Conservation (phyloP, 2,888 invertebrate species). For the Listrodromus nycthemerus region DNA sequence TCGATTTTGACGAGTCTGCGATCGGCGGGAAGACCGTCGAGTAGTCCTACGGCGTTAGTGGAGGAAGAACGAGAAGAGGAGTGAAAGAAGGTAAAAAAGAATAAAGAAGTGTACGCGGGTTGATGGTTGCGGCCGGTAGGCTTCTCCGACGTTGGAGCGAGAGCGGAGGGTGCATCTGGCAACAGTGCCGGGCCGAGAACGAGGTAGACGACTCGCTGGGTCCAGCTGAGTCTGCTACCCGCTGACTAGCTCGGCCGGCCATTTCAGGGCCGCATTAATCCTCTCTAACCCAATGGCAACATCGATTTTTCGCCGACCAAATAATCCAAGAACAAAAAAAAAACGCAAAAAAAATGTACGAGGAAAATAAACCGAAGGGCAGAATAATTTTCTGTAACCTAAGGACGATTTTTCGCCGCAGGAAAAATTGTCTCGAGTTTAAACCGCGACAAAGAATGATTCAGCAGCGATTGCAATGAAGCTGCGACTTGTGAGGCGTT, state of each 20-base stretch:
- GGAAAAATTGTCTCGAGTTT: neutral
- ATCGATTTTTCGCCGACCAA: neutral
- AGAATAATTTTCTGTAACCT: too few species aligned
- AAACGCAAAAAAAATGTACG: too few species aligned
- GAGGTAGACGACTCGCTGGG: conserved; percentile 38
- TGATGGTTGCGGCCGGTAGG: conserved; percentile 43
- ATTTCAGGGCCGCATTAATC: conserved; percentile 56
- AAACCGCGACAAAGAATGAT: neutral
- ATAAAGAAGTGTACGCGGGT: conserved; percentile 51
- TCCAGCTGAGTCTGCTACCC: conserved; percentile 68
- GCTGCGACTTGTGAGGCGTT: too few species aligned
- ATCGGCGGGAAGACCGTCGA: conserved; percentile 22
- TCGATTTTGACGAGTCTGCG: conserved; percentile 26
- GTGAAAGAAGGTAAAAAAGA: conserved; percentile 47
- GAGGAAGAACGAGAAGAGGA: conserved; percentile 27
- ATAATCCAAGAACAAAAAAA: too few species aligned
- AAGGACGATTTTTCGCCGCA: too few species aligned
- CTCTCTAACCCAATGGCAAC: conserved; percentile 16
- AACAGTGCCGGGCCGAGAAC: conserved; percentile 58
- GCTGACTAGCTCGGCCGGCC: conserved; percentile 31
- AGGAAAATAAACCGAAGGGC: too few species aligned
- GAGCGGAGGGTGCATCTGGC: conserved; percentile 63
- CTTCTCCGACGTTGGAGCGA: conserved; percentile 60
- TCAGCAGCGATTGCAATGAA: too few species aligned
- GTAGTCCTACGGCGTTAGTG: conserved; percentile 46